Percentiles rank a stretch among this genome's conserved stretches.
phyloP scores from a whole-genome alignment of 2,888 invertebrate genomes.

The Galerucella pusilla region DNA sequence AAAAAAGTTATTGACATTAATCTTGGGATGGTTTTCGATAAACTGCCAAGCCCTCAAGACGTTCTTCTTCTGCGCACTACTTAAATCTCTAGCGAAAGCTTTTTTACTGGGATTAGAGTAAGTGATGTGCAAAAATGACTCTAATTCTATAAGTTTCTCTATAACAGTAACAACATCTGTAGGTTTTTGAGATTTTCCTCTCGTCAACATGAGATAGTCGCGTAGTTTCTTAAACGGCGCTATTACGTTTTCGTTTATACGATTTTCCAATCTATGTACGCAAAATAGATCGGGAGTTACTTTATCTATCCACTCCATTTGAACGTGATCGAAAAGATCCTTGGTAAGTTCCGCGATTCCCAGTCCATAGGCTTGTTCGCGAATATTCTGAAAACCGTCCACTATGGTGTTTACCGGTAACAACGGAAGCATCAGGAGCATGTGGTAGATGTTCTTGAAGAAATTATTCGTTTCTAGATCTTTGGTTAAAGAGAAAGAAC shows the following conservation, averaged over 20 bases:
- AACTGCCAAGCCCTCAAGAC: constrained; percentile 61
- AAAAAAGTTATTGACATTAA: constrained; percentile 61
- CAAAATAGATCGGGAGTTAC: constrained; percentile 62
- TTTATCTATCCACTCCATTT: constrained; percentile 58
- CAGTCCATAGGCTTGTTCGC: constrained; percentile 57
- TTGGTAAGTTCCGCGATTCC: constrained; percentile 50
- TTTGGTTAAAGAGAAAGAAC: constrained; percentile 56
- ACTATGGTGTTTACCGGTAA: constrained; percentile 61
- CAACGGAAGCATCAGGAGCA: constrained; percentile 61
- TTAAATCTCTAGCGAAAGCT: constrained; percentile 59
- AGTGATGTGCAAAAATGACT: constrained; percentile 55
- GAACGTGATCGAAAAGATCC: constrained; percentile 57
- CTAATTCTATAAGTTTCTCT: constrained; percentile 61
- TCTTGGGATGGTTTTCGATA: constrained; percentile 61
- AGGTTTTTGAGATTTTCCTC: constrained; percentile 54
- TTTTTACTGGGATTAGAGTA: constrained; percentile 56
- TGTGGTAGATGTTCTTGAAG: constrained; percentile 61
- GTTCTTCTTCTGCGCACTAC: constrained; percentile 61
- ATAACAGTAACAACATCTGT: constrained; percentile 54
- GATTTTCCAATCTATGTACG: constrained; percentile 60
- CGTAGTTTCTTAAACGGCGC: constrained; percentile 62
- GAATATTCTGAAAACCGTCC: constrained; percentile 60
- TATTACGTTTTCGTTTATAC: constrained; percentile 62
- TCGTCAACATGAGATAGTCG: constrained; percentile 58
- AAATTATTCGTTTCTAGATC: constrained; percentile 60